These are phyloP conservation scores for Cyanoramphus novaezelandiae DNA, from an alignment of 2,113 vertebrate species.

Conservation along the genomic window DNA sequence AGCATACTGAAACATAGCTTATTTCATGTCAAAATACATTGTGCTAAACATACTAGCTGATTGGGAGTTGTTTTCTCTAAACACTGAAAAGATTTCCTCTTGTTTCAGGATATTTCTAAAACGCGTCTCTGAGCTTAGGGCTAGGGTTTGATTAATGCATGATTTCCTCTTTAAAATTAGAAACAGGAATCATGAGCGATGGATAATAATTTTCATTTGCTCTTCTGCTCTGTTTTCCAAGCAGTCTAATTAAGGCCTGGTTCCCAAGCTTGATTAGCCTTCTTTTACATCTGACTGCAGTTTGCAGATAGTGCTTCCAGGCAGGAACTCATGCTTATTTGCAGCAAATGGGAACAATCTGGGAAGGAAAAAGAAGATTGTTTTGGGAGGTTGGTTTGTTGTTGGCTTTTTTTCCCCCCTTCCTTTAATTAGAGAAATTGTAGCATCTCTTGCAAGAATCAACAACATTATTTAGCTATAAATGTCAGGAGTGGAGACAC, in stretches of 20 bases:
- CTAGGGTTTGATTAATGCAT: conserved; percentile 78
- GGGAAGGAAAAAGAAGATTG: conserved; percentile 59
- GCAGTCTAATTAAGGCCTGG: conserved; percentile 76
- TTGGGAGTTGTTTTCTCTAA: conserved; percentile 66
- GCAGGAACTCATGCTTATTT: conserved; percentile 75
- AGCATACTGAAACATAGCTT: background rate
- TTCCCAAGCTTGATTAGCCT: conserved; percentile 78
- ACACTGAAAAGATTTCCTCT: conserved; percentile 68
- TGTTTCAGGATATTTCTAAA: conserved; percentile 75
- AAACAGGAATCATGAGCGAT: conserved; percentile 78
- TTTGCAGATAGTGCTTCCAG: conserved; percentile 75
- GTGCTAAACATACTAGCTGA: conserved; percentile 42
- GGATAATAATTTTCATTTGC: conserved; percentile 82
- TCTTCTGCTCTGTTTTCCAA: conserved; percentile 78
- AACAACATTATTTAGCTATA: conserved; percentile 45
- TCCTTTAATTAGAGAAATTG: conserved; percentile 60
- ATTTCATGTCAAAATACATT: conserved; percentile 49
- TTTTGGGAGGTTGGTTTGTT: background rate
- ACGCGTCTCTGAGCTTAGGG: conserved; percentile 61
- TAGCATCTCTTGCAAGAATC: conserved; percentile 12
- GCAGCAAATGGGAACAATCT: conserved; percentile 75
- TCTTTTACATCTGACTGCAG: conserved; percentile 79
- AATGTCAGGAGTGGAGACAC: conserved; percentile 40
- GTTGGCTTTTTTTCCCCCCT: background rate
- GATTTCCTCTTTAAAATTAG: conserved; percentile 84